phyloP scores from a whole-genome alignment of 2,888 invertebrate genomes.

The Xylota sylvarum region DNA sequence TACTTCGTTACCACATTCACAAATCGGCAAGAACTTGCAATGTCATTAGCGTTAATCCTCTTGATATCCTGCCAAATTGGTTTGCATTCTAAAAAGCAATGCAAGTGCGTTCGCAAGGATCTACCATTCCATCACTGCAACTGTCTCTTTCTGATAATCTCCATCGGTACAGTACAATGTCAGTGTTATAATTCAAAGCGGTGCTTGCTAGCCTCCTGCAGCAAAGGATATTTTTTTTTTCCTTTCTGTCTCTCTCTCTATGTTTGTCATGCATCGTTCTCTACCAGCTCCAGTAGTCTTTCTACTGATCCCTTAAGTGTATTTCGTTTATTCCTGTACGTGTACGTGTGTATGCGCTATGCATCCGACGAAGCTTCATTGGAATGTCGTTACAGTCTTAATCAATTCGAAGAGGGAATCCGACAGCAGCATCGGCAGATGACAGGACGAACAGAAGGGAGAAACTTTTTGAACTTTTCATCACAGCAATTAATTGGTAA shows the following conservation, averaged over 20 bases:
- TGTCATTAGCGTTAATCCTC: slow-evolving; percentile 67
- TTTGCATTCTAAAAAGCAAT: slow-evolving; percentile 19
- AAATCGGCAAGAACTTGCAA: slow-evolving; percentile 55
- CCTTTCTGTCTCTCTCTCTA: neutral
- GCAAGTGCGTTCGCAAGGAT: slow-evolving; percentile 22
- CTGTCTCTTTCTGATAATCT: slow-evolving; percentile 20
- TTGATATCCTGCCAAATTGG: slow-evolving; percentile 50
- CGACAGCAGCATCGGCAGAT: slow-evolving; percentile 29
- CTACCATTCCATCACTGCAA: slow-evolving; percentile 2
- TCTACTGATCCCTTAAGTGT: slow-evolving; percentile 14
- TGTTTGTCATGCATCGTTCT: slow-evolving; percentile 1
- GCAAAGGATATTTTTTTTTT: slow-evolving; percentile 1
- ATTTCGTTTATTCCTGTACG: slow-evolving; percentile 8
- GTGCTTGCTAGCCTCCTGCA: neutral
- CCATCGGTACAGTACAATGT: slow-evolving; percentile 41
- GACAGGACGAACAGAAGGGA: slow-evolving; percentile 4
- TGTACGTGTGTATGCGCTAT: neutral
- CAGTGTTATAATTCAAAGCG: slow-evolving; percentile 43
- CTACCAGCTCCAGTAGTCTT: neutral
- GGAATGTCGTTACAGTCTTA: slow-evolving; percentile 57
- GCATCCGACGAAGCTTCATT: slow-evolving; percentile 1
- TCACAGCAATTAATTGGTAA: slow-evolving; percentile 77
- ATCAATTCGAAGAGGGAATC: slow-evolving; percentile 59
- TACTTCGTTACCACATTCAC: slow-evolving; percentile 36
- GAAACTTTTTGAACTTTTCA: slow-evolving; percentile 73